Evolutionary conservation across 1,140 invertebrate species (phyloP).

Genomic region (Caenorhabditis briggsae): DNA sequence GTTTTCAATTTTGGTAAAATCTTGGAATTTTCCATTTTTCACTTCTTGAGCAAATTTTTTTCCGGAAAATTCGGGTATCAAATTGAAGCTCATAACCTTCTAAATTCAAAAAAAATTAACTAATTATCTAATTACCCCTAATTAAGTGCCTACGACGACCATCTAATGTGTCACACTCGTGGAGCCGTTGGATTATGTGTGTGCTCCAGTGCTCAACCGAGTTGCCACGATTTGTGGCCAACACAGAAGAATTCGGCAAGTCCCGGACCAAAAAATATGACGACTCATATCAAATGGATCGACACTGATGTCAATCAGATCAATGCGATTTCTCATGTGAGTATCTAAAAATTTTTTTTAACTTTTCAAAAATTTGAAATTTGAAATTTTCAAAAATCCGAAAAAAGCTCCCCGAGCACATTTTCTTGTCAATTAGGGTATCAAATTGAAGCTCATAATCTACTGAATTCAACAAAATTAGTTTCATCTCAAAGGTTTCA

Average conservation of each 20-base stretch:
- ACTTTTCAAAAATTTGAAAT: neutral
- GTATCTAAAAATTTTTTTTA: neutral
- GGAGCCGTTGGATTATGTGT: constrained; percentile 17
- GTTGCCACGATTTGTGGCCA: constrained; percentile 41
- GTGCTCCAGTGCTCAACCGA: neutral
- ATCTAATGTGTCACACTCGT: constrained; percentile 29
- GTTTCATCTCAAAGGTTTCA: no score
- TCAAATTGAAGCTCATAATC: no score
- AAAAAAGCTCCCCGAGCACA: neutral
- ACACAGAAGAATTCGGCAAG: neutral
- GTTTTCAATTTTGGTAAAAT: no score
- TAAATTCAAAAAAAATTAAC: no score
- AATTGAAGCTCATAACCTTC: no score
- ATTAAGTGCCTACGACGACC: constrained; percentile 12
- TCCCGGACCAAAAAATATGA: constrained; percentile 16
- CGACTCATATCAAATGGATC: constrained; percentile 39
- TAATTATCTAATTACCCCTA: no score
- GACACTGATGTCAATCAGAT: constrained; percentile 47
- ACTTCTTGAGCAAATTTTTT: no score
- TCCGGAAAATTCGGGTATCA: no score
- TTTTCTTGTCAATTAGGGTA: neutral
- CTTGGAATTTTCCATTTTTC: no score
- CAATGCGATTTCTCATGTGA: constrained; percentile 49
- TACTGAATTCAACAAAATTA: no score
- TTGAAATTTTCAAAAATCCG: neutral